A percentile compares a stretch with the other conserved stretches of the same genome.
phyloP scores from a whole-genome alignment of 2,797 vertebrate species.

The Scomberomorus guttatus region DNA sequence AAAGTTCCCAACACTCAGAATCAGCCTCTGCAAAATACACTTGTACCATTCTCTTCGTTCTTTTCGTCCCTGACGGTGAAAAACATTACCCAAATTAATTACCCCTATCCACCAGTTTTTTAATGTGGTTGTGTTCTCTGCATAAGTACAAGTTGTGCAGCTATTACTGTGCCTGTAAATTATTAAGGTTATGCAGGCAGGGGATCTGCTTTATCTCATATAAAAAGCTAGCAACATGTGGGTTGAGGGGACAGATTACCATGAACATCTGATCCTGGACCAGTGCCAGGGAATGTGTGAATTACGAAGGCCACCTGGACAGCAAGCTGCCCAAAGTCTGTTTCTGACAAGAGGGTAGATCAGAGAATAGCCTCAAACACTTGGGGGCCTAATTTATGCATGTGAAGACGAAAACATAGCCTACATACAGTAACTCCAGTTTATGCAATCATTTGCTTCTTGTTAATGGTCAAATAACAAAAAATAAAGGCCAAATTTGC shows the following conservation, averaged over 20 bases:
- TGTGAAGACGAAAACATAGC: conserved; percentile 3
- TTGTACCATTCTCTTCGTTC: background rate
- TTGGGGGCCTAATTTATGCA: conserved; percentile 44
- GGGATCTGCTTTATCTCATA: conserved; percentile 51
- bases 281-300: conserved; percentile 48
- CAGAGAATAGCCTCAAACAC: conserved; percentile 51
- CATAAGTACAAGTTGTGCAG: conserved; percentile 36
- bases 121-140: conserved; percentile 21
- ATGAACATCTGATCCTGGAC: conserved; percentile 68
- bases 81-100: conserved; percentile 13
- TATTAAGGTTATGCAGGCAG: conserved; percentile 58
- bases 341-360: conserved; percentile 55
- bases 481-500: conserved; percentile 6
- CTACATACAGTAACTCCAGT: conserved; percentile 2
- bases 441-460: conserved; percentile 33
- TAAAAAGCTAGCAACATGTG: conserved; percentile 46
- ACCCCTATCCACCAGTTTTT: background rate
- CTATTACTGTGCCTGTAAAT: conserved; percentile 61
- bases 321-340: conserved; percentile 37
- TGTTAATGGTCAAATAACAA: conserved; percentile 9
- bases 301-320: conserved; percentile 66
- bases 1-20: background rate
- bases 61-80: conserved; percentile 3
- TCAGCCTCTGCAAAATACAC: conserved; percentile 1
- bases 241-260: conserved; percentile 57